Evolutionary conservation across 1,140 invertebrate genomes (phyloP), one percentile per base, ranked within the genome.

Genomic region (Monomorium pharaonis): DNA sequence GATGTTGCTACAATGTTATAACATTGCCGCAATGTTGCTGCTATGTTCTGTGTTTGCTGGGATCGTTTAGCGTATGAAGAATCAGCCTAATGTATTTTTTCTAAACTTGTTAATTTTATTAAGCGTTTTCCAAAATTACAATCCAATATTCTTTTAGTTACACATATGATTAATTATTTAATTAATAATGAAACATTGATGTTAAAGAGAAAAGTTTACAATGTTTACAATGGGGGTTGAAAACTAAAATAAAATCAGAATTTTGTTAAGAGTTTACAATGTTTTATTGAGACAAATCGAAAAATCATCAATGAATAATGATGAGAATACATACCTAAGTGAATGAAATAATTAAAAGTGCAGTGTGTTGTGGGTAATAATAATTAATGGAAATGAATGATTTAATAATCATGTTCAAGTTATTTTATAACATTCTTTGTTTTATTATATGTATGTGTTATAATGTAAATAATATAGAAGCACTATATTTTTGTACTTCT

Each of bases 331-430:
- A 27, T 58, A n/a, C n/a, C n/a, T n/a, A n/a, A n/a, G n/a, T 72
- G 30, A 18, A 37, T 74, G 30, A n/a, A 33, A 69, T 51, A 18
- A 18, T 16, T 74, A 33, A 74, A 56, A 21, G 10, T 72, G 18
- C 21, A 54, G 5, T 7, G 18, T 33, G 7, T 74, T 54, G 18
- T 54, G 30, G 27, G 16, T 37, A 56, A 72, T 18, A 37, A 74
- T 54, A 74, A 56, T 74, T 74, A 74, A 54, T 74, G 27, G 12
- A 24, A 56, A 21, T 74, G 12, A 72, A 72, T 33, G n/a, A 37
- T 12, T 60, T 0, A 5, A 74, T 37, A 51, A 74, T 74, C 7
- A n/a, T 24, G 12, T 54, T 37, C 5, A 37, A 54, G 30, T 74
- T 74, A 72, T 5, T 18, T 30, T 1, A 3, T 16, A 24, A 16